phyloP scores from a whole-genome alignment of 1,140 invertebrate species.

The Agrilus planipennis region DNA sequence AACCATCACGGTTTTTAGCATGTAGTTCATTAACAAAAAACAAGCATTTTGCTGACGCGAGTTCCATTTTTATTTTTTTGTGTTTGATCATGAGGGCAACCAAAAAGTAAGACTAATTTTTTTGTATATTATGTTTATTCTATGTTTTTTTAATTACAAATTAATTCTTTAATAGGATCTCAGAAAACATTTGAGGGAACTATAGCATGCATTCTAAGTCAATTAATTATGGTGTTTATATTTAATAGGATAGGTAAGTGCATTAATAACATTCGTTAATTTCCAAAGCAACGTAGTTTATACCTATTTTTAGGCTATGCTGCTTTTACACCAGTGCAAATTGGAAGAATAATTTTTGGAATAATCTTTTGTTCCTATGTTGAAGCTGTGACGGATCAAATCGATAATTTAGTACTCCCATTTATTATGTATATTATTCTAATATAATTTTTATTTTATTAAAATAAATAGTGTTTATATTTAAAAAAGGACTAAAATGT shows the following conservation, averaged over 20 bases:
- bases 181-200: constrained; percentile 60
- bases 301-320: constrained; percentile 8
- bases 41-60: too few species aligned
- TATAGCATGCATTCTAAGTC: constrained; percentile 42
- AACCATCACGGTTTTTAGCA: too few species aligned
- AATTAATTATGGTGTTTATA: constrained; percentile 40
- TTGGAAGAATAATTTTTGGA: constrained; percentile 31
- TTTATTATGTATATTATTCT: constrained; percentile 48
- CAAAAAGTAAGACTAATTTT: too few species aligned
- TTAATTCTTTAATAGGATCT: constrained; percentile 38
- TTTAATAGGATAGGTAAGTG: constrained; percentile 39
- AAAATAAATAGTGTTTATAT: too few species aligned
- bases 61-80: too few species aligned
- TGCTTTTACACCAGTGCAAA: not conserved
- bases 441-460: too few species aligned
- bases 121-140: not conserved
- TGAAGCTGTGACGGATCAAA: constrained; percentile 64
- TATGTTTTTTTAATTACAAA: not conserved
- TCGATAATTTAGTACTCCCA: constrained; percentile 68
- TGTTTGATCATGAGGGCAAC: too few species aligned
- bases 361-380: constrained; percentile 48
- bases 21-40: too few species aligned
- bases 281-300: not conserved
- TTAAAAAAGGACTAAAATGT: too few species aligned
- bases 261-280: constrained; percentile 2